Base-by-base conservation (phyloP, 2,888 invertebrate genomes). In the Synanthedon tipuliformis region DNA sequence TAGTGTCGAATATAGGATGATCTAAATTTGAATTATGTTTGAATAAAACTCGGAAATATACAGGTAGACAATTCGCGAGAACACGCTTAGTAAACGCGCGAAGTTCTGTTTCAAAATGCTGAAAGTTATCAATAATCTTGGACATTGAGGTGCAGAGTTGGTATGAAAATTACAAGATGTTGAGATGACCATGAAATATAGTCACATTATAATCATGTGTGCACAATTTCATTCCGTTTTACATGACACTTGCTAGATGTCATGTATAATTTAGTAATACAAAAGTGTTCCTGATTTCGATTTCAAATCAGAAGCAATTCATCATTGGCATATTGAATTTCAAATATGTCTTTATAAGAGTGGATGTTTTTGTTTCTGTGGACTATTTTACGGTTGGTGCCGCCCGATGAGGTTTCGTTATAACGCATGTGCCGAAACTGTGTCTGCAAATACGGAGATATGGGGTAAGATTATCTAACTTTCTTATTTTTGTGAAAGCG, bases 311-410 rank as follows among this genome's bases (percentile, higher is more conserved):
- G 64, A 69, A 63, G 61, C 74, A 66, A 86, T 85, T 83, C 85
- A 83, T 86, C 81, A 83, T 70, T 65, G 73, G 65, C 80, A 61
- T 68, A 83, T 86, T 87, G 86, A 87, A 84, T 79, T 84, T 76
- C 84, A 87, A 85, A 87, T 85, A 78, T 69, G 73, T 69, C 78
- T 75, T 79, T 85, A 86, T 82, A 87, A 81, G 68, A 73, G 74
- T 70, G 64, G 71, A 69, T 73, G 71, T 73, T 75, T 74, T 73
- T 73, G 69, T 73, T 71, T 69, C 63, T 66, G 68, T 76, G 69
- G 68, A 73, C 78, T 81, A 78, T 84, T 81, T 78, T 71, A 65
- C 61, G 66, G 72, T 75, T 72, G 60, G 62, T 69, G 69, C 64
- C 64, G 67, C 52, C 58, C 64, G 67, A 69, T 66, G 72, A 65